A percentile compares a stretch with the other conserved stretches of the same genome.
Evolutionary conservation across 64 coral and sea anemone genomes (phyloP).

Genomic region (Pocillopora damicornis): DNA sequence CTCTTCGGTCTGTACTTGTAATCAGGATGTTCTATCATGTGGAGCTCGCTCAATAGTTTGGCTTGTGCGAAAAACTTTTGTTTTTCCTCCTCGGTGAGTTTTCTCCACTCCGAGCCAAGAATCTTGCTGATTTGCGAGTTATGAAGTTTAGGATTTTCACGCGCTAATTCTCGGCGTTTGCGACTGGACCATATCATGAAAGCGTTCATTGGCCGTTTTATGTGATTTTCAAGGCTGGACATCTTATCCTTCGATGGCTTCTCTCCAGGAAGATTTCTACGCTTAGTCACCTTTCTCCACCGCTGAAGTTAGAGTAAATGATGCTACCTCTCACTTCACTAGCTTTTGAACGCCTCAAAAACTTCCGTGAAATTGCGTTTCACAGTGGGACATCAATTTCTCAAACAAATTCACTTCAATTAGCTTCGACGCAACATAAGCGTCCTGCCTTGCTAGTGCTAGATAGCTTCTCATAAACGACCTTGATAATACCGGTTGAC

Average conservation of each 20-base stretch:
- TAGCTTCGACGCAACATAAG: neutral
- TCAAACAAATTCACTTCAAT: conserved; percentile 1
- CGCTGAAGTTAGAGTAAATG: neutral
- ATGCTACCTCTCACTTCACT: no score
- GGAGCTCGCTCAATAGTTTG: conserved; percentile 75
- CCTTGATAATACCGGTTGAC: neutral
- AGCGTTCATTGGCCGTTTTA: conserved; percentile 92
- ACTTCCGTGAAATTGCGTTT: neutral
- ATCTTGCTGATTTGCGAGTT: conserved; percentile 94
- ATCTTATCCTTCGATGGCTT: neutral
- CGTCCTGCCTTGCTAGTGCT: neutral
- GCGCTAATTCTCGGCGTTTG: conserved; percentile 71
- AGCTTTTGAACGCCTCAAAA: neutral
- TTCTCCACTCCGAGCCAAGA: conserved; percentile 80
- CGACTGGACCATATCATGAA: conserved; percentile 96
- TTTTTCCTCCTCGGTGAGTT: conserved; percentile 72
- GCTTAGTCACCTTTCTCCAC: neutral
- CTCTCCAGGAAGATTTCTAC: neutral
- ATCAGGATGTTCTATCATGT: conserved; percentile 91
- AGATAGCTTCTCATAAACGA: neutral
- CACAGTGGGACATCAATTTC: neutral
- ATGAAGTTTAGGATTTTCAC: conserved; percentile 80
- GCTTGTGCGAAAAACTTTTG: conserved; percentile 91
- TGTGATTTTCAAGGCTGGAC: conserved; percentile 45
- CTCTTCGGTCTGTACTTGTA: conserved; percentile 86